Evolutionary conservation across 2,113 vertebrate genomes (phyloP).

Genomic region (Emydura subglobosa): DNA sequence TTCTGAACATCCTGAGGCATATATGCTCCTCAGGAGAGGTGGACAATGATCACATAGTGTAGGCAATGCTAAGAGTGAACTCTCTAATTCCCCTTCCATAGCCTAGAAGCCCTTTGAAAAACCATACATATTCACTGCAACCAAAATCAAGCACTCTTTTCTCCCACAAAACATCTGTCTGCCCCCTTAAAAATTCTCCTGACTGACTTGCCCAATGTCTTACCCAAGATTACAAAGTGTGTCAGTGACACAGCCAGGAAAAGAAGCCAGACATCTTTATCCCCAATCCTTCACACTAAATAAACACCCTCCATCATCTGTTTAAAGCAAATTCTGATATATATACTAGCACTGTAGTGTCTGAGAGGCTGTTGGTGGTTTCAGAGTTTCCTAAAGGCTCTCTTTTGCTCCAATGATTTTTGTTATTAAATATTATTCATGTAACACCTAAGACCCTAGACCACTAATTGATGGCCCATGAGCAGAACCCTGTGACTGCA

Average conservation of each 20-base stretch:
- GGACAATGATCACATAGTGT: too few relatives aligned
- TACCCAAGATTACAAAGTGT: background rate
- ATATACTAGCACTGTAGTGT: background rate
- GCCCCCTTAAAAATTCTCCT: background rate
- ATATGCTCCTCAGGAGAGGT: too few relatives aligned
- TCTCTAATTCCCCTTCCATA: background rate
- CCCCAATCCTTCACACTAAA: background rate
- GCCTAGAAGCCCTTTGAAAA: background rate
- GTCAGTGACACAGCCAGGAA: background rate
- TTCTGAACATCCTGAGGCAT: background rate
- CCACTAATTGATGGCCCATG: fast-evolving
- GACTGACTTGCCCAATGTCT: background rate
- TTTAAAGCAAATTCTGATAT: too few relatives aligned
- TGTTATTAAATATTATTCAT: background rate
- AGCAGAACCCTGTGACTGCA: background rate
- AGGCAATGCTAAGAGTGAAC: too few relatives aligned
- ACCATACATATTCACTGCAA: too few relatives aligned
- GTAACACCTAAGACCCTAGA: background rate
- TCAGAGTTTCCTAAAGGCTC: background rate
- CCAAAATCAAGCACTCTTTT: background rate
- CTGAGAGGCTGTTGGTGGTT: background rate
- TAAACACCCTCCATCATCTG: too few relatives aligned
- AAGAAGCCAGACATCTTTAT: background rate
- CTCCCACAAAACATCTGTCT: background rate
- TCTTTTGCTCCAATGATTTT: background rate